Conservation (phyloP, 2,888 invertebrate species). For the Cinara cedri region DNA sequence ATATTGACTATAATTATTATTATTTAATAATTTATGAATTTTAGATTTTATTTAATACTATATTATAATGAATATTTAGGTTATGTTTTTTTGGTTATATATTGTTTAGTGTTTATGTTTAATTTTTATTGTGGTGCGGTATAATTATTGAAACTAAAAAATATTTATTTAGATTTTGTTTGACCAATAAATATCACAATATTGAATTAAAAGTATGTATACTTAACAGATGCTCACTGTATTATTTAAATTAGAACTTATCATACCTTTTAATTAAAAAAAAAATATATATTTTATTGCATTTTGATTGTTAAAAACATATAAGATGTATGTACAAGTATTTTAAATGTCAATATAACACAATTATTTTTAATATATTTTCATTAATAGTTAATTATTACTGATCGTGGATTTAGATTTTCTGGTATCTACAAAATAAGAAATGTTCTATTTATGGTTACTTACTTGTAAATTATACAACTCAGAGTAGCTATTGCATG, state of each 20-base stretch:
- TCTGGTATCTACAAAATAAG: neutral
- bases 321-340: too few species aligned
- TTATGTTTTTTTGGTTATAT: neutral
- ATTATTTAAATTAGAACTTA: too few species aligned
- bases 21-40: slow-evolving; percentile 10
- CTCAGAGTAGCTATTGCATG: neutral
- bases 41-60: neutral
- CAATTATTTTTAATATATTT: too few species aligned
- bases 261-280: too few species aligned
- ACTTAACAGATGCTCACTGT: too few species aligned
- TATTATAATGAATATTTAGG: neutral
- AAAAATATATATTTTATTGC: too few species aligned
- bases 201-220: neutral
- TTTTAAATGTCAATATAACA: too few species aligned
- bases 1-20: neutral
- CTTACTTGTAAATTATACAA: neutral
- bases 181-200: neutral
- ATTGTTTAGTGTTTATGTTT: neutral
- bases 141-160: neutral
- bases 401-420: too few species aligned
- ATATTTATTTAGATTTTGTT: neutral
- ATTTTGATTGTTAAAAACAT: too few species aligned
- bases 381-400: too few species aligned
- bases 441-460: neutral
- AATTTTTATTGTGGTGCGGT: neutral